phyloP scores from a whole-genome alignment of 1,140 invertebrate genomes.

The Potamilus streckersoni region DNA sequence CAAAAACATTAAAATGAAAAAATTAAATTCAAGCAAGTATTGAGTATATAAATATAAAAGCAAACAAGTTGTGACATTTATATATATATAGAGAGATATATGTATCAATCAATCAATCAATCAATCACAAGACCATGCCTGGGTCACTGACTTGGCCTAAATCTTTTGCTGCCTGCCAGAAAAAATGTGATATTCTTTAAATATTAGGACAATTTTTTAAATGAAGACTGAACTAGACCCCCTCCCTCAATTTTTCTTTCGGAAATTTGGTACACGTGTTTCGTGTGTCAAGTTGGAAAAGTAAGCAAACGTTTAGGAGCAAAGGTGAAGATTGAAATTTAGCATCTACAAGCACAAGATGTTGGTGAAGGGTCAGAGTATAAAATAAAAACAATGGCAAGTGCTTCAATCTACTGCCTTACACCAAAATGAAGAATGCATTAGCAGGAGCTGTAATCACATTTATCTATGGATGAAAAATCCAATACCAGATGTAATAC shows the following conservation, averaged over 20 bases:
- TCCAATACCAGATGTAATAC: too few species aligned
- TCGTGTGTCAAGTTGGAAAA: constrained; percentile 31
- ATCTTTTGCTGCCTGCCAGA: too few species aligned
- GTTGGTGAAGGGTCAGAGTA: not conserved
- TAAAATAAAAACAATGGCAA: not conserved
- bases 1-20: constrained; percentile 25
- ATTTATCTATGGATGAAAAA: too few species aligned
- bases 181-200: too few species aligned
- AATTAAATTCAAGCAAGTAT: constrained; percentile 9
- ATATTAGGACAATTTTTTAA: too few species aligned
- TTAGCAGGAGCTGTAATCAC: not conserved
- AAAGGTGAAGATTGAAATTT: constrained; percentile 8
- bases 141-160: constrained; percentile 37
- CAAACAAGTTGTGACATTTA: constrained; percentile 18
- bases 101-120: constrained; percentile 30
- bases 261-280: constrained; percentile 30
- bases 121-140: constrained; percentile 23
- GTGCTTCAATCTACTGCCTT: not conserved
- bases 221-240: too few species aligned
- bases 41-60: constrained; percentile 26
- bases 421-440: not conserved
- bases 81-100: constrained; percentile 7
- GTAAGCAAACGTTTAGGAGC: constrained; percentile 12
- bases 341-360: constrained; percentile 8
- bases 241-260: too few species aligned